These are phyloP conservation scores for Bhutanitis thaidina DNA, from an alignment of 2,888 invertebrate genomes.

Conservation along the genomic window DNA sequence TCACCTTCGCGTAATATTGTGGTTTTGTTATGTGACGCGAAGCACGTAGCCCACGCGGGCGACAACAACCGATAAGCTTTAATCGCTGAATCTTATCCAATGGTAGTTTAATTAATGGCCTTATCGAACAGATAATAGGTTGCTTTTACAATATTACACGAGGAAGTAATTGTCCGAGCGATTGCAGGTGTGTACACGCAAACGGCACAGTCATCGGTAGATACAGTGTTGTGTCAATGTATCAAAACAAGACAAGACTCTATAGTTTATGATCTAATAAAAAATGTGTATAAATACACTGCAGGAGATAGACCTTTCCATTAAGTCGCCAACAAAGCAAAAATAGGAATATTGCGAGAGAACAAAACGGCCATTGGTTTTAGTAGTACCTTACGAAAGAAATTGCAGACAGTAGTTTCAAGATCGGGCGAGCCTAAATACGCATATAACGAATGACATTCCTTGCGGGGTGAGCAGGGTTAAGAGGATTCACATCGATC, in stretches of 20 bases:
- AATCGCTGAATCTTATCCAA: conserved; percentile 6
- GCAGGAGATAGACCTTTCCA: too few species aligned
- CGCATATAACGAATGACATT: too few species aligned
- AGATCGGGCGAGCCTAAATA: too few species aligned
- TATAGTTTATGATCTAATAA: too few species aligned
- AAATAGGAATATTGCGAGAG: not conserved
- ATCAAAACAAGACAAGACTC: too few species aligned
- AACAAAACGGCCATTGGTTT: not conserved
- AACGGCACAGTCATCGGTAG: not conserved
- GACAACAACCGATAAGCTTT: conserved; percentile 2
- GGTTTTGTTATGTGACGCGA: conserved; percentile 12
- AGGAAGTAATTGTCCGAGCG: conserved; percentile 9
- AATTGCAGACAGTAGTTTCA: too few species aligned
- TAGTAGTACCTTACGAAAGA: too few species aligned
- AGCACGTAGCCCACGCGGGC: conserved; percentile 10
- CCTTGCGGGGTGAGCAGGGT: too few species aligned
- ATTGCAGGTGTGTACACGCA: conserved; percentile 1
- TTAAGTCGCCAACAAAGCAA: too few species aligned
- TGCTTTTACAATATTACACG: conserved; percentile 3
- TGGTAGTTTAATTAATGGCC: conserved; percentile 1
- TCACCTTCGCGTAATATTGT: not conserved
- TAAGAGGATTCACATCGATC: too few species aligned
- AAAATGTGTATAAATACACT: too few species aligned
- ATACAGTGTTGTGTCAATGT: not conserved
- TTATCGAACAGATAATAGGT: conserved; percentile 6